Conservation (phyloP, 2,797 vertebrate species). For the Taeniopygia guttata region DNA sequence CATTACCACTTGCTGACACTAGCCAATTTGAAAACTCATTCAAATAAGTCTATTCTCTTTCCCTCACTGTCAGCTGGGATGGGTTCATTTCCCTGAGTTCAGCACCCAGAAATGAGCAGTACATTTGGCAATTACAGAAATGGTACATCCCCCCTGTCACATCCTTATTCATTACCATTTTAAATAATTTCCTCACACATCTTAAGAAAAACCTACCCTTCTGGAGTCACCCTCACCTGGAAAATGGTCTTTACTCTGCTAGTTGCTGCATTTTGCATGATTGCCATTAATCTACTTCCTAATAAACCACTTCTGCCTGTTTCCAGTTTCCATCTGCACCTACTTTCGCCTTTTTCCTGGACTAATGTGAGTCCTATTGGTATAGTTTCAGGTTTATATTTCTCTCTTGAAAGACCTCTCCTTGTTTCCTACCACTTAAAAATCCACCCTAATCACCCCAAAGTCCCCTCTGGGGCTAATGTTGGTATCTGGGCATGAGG, state of each 20-base stretch:
- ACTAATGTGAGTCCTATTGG: neutral
- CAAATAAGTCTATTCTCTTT: neutral
- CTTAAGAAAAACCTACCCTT: neutral
- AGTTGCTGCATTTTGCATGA: neutral
- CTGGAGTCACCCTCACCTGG: neutral
- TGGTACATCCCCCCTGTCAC: neutral
- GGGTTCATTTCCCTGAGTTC: neutral
- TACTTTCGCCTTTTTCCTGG: neutral
- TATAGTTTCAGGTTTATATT: neutral
- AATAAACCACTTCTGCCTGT: neutral
- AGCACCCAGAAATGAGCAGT: neutral
- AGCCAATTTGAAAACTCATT: conserved; percentile 20
- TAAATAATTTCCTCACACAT: neutral
- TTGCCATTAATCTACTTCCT: neutral
- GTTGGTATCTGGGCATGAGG: neutral
- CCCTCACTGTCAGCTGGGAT: neutral
- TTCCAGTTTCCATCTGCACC: neutral
- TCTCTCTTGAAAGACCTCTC: neutral
- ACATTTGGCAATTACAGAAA: neutral
- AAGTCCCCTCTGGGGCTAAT: neutral
- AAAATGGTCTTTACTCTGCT: neutral
- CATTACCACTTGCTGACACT: conserved; percentile 6
- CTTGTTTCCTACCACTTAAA: neutral
- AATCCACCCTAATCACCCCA: neutral
- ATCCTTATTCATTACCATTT: neutral